phyloP scores from a whole-genome alignment of 2,888 invertebrate species.

The Herminia tarsipennalis region DNA sequence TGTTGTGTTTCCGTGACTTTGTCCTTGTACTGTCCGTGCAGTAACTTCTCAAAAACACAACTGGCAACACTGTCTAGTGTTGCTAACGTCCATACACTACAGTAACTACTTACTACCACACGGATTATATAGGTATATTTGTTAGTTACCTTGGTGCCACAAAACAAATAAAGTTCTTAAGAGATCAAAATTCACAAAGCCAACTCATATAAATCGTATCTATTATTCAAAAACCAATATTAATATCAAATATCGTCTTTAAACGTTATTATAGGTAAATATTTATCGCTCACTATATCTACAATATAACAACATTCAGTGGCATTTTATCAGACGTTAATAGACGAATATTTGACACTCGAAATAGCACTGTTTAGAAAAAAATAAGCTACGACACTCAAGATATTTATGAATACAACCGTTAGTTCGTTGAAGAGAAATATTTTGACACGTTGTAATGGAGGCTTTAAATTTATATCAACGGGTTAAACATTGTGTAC shows the following conservation, averaged over 20 bases:
- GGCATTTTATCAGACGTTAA: conserved; percentile 24
- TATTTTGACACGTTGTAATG: conserved; percentile 24
- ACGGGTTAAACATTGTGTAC: conserved; percentile 7
- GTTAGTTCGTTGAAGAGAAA: conserved; percentile 18
- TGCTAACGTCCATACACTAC: too few species aligned
- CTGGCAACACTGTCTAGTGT: too few species aligned
- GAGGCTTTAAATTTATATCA: conserved; percentile 11
- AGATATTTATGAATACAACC: conserved; percentile 20
- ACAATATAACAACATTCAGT: conserved; percentile 27
- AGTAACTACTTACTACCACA: too few species aligned
- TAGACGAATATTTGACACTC: conserved; percentile 34
- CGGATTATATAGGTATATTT: too few species aligned
- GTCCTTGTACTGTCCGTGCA: too few species aligned
- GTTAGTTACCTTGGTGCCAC: too few species aligned
- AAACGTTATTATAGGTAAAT: conserved; percentile 9
- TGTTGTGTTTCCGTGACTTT: too few species aligned
- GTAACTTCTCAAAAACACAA: too few species aligned
- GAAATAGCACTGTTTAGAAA: conserved; percentile 22
- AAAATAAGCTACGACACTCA: conserved; percentile 14
- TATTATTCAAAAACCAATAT: conserved; percentile 4
- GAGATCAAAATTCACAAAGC: too few species aligned
- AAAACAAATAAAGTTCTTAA: too few species aligned
- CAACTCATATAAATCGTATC: too few species aligned
- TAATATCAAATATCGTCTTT: conserved; percentile 5
- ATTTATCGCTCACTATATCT: conserved; percentile 14